Evolutionary conservation across 35 echinoderm and acorn worm species (phyloP), one percentile per base, ranked within the genome.

Genomic region (Apostichopus japonicus): DNA sequence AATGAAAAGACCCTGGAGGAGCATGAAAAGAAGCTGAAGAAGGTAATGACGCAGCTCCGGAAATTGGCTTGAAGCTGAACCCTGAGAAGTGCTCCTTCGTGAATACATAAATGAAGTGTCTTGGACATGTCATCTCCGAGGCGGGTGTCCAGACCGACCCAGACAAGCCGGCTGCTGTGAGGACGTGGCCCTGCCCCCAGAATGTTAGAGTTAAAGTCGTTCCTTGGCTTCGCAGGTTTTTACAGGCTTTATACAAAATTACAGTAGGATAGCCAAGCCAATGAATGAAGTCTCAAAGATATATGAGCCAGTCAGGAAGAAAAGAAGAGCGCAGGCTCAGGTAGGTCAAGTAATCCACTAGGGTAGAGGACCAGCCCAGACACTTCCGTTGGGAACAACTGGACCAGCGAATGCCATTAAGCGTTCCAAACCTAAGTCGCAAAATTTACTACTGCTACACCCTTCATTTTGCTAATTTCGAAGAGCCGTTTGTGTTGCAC

Each of bases 241-340:
- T 97, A 97, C 77, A 75, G 96, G 23, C 90, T 95, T 97, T 24
- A 93, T 97, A 15, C 63, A 72, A 57, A 24, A 73, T 54, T 97
- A 91, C 33, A 78, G 63, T 27, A 63, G 88, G 55, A 93, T 97
- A 14, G 93, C 96, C 10, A 87, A 62, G 21, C 93, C 96, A 5
- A 56, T 96, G 15, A 91, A 88, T 92, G 77, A 83, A 5, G 71
- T 96, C 58, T 93, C 86, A 2, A 73, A 22, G 16, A 19, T 77
- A 17, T 92, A 87, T 61, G 90, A 95, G 55, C 81, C 83, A 22
- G 16, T 80, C 14, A 63, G 61, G 87, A 81, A 54, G 93, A 77
- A 71, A 6, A 1, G 86, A 57, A 5, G 9, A 9, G 56, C n/a
- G n/a, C n/a, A n/a, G n/a, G n/a, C n/a, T n/a, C n/a, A n/a, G n/a